A percentile compares a stretch with the other conserved stretches of the same genome.
These are phyloP conservation scores for Leucophenga varia DNA, from an alignment of 1,140 invertebrate genomes.

Conservation along the genomic window DNA sequence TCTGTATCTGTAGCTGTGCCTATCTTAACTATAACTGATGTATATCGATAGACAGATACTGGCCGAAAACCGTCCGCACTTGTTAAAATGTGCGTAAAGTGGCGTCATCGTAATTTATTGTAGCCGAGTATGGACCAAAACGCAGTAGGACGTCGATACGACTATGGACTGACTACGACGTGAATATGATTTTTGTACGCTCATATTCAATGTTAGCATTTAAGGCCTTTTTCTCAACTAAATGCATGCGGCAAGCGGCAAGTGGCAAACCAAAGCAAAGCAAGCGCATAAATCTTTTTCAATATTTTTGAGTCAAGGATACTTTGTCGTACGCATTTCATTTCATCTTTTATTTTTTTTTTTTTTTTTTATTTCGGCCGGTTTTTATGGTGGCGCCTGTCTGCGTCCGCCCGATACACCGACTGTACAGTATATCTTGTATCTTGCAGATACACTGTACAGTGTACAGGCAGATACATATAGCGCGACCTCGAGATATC, in stretches of 20 bases:
- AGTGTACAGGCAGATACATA: no score
- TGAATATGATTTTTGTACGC: constrained; percentile 6
- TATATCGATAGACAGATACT: constrained; percentile 12
- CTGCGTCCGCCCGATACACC: constrained; percentile 24
- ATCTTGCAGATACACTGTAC: no score
- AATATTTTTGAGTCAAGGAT: constrained; percentile 35
- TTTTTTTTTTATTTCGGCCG: no score
- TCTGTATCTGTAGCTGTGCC: no score
- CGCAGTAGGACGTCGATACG: constrained; percentile 35
- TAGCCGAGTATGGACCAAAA: constrained; percentile 36
- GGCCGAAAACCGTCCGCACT: constrained; percentile 51
- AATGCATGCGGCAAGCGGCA: constrained; percentile 21
- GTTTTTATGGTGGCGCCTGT: constrained; percentile 51
- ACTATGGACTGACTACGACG: no score
- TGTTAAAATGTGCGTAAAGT: constrained; percentile 52
- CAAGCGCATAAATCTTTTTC: constrained; percentile 36
- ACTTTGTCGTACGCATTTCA: constrained; percentile 43
- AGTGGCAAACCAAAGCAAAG: no score
- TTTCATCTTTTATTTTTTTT: constrained; percentile 28
- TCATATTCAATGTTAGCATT: no score
- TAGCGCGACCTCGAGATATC: constrained; percentile 23
- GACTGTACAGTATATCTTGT: background rate
- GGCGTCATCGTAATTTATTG: constrained; percentile 53
- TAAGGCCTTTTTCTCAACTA: constrained; percentile 1
- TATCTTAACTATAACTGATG: no score